Base-by-base conservation (phyloP, 2,888 invertebrate species). In the Lasioglossum villosulum region DNA sequence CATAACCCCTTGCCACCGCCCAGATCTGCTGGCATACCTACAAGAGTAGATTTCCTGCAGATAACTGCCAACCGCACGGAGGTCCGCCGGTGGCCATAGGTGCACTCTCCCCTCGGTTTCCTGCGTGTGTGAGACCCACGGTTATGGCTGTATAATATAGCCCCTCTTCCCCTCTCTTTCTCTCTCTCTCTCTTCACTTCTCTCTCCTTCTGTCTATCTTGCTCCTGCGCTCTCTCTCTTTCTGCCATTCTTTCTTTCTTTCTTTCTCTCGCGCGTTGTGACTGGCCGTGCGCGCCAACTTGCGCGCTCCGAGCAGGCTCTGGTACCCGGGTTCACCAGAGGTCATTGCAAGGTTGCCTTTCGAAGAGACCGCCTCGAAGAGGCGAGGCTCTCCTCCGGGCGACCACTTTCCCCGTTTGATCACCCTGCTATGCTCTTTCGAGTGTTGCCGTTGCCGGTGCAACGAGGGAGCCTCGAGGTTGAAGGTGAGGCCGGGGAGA, bases 291-390 rank as follows among this genome's bases (percentile, higher is more conserved):
- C 48, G 72, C 48, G 48, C 30, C 34, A 56, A 82, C 74, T 79
- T 34, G 66, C 34, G 74, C 70, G 78, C 75, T 75, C 78, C 39
- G 79, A 78, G 84, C 80, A 75, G 80, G 59, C 59, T 59, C 87
- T 85, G 87, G 87, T 86, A 89, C 81, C 80, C 82, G 93, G 92
- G 93, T 94, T 94, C 94, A 94, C 85, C 86, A 86, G 93, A 94
- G 94, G 94, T 94, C 94, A 94, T 93, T 93, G 93, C 94, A 94
- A 94, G 94, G 94, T 94, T 94, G 93, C 94, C 91, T 92, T 90
- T 91, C 90, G 87, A 92, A 87, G 88, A 92, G 90, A 88, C 91
- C 89, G 88, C 88, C 90, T 86, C 86, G 80, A 84, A 78, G 85
- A 87, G 91, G 80, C 90, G 81, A 85, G 81, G 82, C 85, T 84